Conservation (phyloP, 1,140 invertebrate genomes). For the Anadara kagoshimensis region DNA sequence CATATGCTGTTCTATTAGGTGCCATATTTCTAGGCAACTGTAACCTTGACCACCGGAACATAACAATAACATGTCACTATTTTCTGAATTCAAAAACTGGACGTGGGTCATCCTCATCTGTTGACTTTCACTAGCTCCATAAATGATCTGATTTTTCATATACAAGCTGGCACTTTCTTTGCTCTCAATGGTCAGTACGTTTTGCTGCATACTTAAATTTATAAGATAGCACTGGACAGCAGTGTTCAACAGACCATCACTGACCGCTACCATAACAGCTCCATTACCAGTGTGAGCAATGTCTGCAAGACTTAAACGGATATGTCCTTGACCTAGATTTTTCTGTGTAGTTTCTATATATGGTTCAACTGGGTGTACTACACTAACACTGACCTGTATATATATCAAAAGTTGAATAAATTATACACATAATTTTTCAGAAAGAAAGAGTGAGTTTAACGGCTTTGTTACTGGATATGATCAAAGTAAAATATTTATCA, state of each 20-base stretch:
- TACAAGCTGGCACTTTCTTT: constrained; percentile 82
- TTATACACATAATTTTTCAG: no score
- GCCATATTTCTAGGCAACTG: constrained; percentile 89
- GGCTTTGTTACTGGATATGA: no score
- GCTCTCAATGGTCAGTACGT: not conserved
- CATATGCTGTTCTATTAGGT: constrained; percentile 85
- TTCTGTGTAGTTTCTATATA: constrained; percentile 72
- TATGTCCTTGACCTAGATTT: constrained; percentile 83
- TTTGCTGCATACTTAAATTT: constrained; percentile 66
- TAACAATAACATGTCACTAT: constrained; percentile 87
- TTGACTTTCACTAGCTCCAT: constrained; percentile 47
- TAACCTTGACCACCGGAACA: constrained; percentile 76
- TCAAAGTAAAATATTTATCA: no score
- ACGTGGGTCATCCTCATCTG: constrained; percentile 79
- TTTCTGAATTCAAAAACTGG: constrained; percentile 87
- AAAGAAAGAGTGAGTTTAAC: no score
- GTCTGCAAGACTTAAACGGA: constrained; percentile 84
- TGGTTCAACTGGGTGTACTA: constrained; percentile 47
- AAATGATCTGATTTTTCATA: constrained; percentile 78
- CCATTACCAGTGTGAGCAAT: constrained; percentile 78
- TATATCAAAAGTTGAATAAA: no score
- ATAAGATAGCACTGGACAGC: constrained; percentile 86
- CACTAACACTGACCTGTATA: constrained; percentile 55
- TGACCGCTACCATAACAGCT: constrained; percentile 85
- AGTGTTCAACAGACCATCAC: constrained; percentile 80